Evolutionary conservation across 2,113 vertebrate species (phyloP), one percentile per base, ranked within the genome.

Genomic region (Chloroceryle aenea): DNA sequence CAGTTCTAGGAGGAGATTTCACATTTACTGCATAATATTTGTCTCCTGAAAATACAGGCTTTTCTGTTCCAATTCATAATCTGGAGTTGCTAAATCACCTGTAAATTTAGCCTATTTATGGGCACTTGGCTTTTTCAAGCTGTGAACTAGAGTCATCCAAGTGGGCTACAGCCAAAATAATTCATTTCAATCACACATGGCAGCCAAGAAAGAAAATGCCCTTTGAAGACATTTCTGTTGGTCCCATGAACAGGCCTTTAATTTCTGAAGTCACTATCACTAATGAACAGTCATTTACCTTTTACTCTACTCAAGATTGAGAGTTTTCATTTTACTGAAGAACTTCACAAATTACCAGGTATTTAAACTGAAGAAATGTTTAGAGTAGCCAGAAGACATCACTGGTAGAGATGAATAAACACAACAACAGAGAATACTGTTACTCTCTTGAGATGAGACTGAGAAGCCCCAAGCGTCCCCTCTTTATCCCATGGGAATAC

Each of bases 61-160:
- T 9, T 72, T 48, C 76, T 67, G 68, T 85, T 95, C 89, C 91
- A 85, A 77, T 62, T 93, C 7, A 4, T 81, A 92, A 67, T 30
- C 34, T 63, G 40, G 69, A 85, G 64, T 23, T 86, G 87, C 40
- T 90, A 76, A 95, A 92, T 84, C 88, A 95, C 96, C 93, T 96
- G 69, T 48, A 94, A 90, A 93, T 93, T 59, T 38, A 74, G 77
- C 50, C 47, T 94, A 32, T 93, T 94, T 90, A 53, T 22, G 61
- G 91, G 72, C 73, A 83, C 72, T 94, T 92, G 88, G 66, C 83
- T 94, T 89, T 62, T 71, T 88, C 90, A 95, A 94, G 93, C 93
- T 96, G 93, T 88, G 93, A 96, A 91, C 17, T 86, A 83, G 78
- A 63, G 68, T 64, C 72, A 94, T 95, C 93, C 95, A 96, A 95